These are phyloP conservation scores for Trissolcus japonicus DNA, from an alignment of 2,888 invertebrate species.

Conservation along the genomic window DNA sequence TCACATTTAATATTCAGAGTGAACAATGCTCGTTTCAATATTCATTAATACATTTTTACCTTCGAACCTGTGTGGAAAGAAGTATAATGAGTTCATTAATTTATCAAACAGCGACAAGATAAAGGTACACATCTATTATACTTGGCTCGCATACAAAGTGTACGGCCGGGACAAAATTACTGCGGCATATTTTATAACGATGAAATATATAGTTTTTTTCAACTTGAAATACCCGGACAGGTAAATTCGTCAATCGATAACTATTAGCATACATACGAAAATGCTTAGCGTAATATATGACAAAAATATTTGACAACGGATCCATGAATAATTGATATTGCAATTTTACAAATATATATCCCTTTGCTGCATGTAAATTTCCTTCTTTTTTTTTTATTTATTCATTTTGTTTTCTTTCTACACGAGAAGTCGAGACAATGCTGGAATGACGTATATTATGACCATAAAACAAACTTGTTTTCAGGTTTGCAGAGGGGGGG, in stretches of 20 bases:
- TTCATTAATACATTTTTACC: slow-evolving; percentile 6
- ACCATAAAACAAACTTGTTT: slow-evolving; percentile 37
- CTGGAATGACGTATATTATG: slow-evolving; percentile 33
- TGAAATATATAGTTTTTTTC: slow-evolving; percentile 13
- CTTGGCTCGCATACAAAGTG: not conserved
- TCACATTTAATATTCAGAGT: slow-evolving; percentile 4
- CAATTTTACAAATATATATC: slow-evolving; percentile 39
- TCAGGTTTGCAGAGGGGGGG: slow-evolving; percentile 2
- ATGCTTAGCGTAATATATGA: not conserved
- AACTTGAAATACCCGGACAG: slow-evolving; percentile 7
- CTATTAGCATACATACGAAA: slow-evolving; percentile 11
- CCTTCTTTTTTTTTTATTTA: not conserved
- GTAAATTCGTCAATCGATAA: slow-evolving; percentile 13
- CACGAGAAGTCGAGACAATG: slow-evolving; percentile 36
- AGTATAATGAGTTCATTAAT: slow-evolving; percentile 13
- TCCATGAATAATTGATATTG: slow-evolving; percentile 30
- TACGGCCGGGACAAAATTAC: not conserved
- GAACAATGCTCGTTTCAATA: slow-evolving; percentile 5
- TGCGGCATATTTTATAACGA: slow-evolving; percentile 5
- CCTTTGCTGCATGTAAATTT: not conserved
- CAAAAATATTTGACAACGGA: slow-evolving; percentile 13
- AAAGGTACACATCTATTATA: slow-evolving; percentile 10
- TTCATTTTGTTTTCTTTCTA: slow-evolving; percentile 7
- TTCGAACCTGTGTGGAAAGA: not conserved
- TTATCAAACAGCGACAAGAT: slow-evolving; percentile 7